Conservation (phyloP, 2,888 invertebrate species). For the Callimorpha dominula region DNA sequence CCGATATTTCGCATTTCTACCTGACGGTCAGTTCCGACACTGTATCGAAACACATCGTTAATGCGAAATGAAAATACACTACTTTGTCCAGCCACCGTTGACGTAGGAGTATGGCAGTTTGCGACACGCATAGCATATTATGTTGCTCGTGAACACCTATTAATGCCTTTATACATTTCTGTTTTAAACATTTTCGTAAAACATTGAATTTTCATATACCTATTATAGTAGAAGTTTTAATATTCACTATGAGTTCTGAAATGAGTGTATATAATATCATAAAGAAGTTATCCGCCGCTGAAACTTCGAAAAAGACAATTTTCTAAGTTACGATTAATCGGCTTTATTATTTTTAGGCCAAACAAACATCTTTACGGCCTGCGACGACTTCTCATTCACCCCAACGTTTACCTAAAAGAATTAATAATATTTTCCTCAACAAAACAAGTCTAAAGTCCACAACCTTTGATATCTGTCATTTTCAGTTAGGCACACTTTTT, state of each 20-base stretch:
- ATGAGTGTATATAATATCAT: too few relatives aligned
- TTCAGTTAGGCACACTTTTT: background rate
- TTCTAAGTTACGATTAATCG: conserved; percentile 17
- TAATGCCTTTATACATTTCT: background rate
- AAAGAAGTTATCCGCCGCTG: too few relatives aligned
- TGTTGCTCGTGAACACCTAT: background rate
- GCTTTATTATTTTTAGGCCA: conserved; percentile 23
- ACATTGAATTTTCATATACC: background rate
- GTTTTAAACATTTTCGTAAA: background rate
- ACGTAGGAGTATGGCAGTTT: background rate
- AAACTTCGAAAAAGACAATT: too few relatives aligned
- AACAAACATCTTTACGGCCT: conserved; percentile 28
- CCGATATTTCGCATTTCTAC: background rate
- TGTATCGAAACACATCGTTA: too few relatives aligned
- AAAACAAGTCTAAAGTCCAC: conserved; percentile 14
- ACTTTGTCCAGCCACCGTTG: too few relatives aligned
- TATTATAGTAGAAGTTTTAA: background rate
- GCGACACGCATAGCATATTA: background rate
- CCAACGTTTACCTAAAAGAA: conserved; percentile 19
- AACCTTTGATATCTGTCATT: background rate
- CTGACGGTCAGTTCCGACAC: background rate
- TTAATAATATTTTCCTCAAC: conserved; percentile 30
- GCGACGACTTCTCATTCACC: conserved; percentile 25
- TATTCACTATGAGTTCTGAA: too few relatives aligned
- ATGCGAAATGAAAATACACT: too few relatives aligned